phyloP scores from a whole-genome alignment of 2,113 vertebrate genomes.

The Psilopsiagon aurifrons region DNA sequence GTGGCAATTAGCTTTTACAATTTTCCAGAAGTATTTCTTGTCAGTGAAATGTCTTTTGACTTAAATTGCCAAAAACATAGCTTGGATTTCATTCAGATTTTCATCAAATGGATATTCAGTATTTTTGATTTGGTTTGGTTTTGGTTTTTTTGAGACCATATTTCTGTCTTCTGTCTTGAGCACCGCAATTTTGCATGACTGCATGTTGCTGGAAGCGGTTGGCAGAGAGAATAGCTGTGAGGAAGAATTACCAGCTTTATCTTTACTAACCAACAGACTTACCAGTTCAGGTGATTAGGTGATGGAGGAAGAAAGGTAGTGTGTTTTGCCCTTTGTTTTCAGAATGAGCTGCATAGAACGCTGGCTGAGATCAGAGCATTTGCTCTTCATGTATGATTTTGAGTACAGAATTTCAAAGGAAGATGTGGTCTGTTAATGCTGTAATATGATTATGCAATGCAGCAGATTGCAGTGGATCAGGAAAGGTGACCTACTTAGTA shows the following conservation, averaged over 20 bases:
- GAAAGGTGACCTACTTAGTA: constrained; percentile 63
- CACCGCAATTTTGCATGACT: not conserved
- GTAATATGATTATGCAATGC: constrained; percentile 13
- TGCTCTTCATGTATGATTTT: not conserved
- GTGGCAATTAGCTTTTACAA: constrained; percentile 23
- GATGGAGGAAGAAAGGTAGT: not conserved
- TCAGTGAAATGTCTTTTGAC: not conserved
- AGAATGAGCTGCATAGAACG: fast-evolving
- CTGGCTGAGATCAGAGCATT: not conserved
- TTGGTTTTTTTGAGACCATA: not conserved
- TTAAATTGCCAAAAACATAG: not conserved
- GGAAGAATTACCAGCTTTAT: not conserved
- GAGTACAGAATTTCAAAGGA: not conserved
- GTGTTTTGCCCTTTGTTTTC: not conserved
- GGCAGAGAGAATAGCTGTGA: not conserved
- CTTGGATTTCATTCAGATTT: constrained; percentile 5
- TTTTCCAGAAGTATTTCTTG: constrained; percentile 22
- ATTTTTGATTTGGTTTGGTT: not conserved
- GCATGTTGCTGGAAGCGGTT: not conserved
- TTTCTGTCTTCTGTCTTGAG: not conserved
- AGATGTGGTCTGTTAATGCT: constrained; percentile 22
- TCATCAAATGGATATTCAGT: not conserved
- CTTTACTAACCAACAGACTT: not conserved
- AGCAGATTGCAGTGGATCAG: constrained; percentile 59
- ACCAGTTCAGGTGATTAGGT: not conserved